These are phyloP conservation scores for Bursaphelenchus okinawaensis DNA, from an alignment of 2,888 invertebrate species.

Conservation along the genomic window DNA sequence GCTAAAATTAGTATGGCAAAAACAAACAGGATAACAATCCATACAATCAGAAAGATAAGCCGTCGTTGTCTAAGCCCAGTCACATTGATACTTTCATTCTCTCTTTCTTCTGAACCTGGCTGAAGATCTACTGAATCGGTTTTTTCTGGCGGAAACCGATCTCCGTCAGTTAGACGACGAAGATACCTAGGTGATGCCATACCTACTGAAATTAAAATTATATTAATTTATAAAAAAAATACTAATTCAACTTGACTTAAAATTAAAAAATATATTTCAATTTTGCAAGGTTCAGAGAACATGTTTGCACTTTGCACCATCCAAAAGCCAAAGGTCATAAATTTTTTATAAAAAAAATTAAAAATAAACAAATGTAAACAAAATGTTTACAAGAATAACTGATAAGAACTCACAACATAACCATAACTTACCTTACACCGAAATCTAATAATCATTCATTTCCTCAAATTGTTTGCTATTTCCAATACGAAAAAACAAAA, in stretches of 20 bases:
- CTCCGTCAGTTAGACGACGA: slow-evolving; percentile 14
- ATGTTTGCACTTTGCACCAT: too few species aligned
- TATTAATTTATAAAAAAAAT: neutral
- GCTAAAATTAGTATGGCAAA: slow-evolving; percentile 38
- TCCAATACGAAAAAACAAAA: neutral
- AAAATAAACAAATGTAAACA: too few species aligned
- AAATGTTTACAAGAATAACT: too few species aligned
- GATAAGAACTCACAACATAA: too few species aligned
- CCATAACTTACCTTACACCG: too few species aligned
- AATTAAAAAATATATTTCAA: too few species aligned
- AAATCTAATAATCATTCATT: neutral
- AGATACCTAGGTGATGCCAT: slow-evolving; percentile 20
- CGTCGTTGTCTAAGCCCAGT: slow-evolving; percentile 29
- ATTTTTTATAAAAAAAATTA: too few species aligned
- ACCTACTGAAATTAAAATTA: neutral
- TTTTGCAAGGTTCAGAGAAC: too few species aligned
- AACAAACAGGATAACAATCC: slow-evolving; percentile 29
- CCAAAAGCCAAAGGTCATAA: too few species aligned
- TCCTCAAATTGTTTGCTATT: neutral
- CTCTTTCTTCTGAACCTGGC: neutral
- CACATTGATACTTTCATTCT: slow-evolving; percentile 13
- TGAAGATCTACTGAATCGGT: slow-evolving; percentile 3
- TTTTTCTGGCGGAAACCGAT: neutral
- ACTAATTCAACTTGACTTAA: neutral
- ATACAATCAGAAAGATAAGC: slow-evolving; percentile 30